Percentiles rank a stretch among this genome's conserved stretches.
phyloP scores from a whole-genome alignment of 2,888 invertebrate genomes.

The Caenorhabditis wallacei region DNA sequence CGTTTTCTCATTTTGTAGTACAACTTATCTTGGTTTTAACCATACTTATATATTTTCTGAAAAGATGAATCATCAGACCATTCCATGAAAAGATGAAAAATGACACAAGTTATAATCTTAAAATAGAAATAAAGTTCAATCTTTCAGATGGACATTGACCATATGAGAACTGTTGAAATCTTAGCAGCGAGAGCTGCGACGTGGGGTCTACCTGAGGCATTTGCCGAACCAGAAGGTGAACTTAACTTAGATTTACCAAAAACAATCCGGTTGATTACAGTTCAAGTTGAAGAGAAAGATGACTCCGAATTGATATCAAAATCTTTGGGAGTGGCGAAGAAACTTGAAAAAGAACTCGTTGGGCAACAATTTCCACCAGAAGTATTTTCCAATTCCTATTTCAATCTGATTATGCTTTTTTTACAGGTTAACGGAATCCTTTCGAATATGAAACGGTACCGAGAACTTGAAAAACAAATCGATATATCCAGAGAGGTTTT shows the following conservation, averaged over 20 bases:
- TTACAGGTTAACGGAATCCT: conserved; percentile 66
- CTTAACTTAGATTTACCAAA: background rate
- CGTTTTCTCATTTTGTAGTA: too few relatives aligned
- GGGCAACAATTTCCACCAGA: conserved; percentile 58
- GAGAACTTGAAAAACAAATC: conserved; percentile 66
- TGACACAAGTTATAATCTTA: background rate
- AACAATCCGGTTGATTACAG: background rate
- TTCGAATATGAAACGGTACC: conserved; percentile 68
- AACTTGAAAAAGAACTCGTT: conserved; percentile 56
- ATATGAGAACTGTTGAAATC: conserved; percentile 70
- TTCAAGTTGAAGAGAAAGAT: conserved; percentile 33
- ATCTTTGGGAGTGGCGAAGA: conserved; percentile 41
- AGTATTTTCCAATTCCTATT: too few relatives aligned
- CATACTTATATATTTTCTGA: too few relatives aligned
- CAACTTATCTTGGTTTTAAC: too few relatives aligned
- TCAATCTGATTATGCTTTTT: too few relatives aligned
- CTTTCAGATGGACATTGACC: conserved; percentile 72
- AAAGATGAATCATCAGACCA: too few relatives aligned
- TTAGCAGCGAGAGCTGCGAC: conserved; percentile 63
- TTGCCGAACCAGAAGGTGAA: conserved; percentile 41
- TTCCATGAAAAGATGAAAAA: too few relatives aligned
- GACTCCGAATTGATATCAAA: conserved; percentile 46
- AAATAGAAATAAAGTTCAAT: background rate
- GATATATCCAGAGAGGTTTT: conserved; percentile 65
- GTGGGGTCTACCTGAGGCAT: conserved; percentile 65